Evolutionary conservation across 2,113 vertebrate genomes (phyloP).

Genomic region (Isichthys henryi): DNA sequence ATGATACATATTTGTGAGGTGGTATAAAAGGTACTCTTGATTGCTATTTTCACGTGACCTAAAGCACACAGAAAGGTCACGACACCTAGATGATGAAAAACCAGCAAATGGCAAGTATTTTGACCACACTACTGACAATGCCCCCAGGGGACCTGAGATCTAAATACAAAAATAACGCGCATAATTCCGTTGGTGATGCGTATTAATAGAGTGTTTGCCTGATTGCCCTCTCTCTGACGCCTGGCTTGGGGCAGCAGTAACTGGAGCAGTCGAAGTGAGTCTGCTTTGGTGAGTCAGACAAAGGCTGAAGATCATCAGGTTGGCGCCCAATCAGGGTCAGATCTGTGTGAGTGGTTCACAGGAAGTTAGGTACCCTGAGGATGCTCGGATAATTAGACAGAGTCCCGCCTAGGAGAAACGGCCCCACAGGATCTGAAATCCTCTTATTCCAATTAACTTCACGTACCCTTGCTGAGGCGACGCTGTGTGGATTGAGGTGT

Average conservation of each 20-base stretch:
- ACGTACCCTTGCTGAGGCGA: not conserved
- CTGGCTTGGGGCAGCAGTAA: not conserved
- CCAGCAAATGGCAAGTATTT: not conserved
- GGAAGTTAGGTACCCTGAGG: not conserved
- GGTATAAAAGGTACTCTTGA: not conserved
- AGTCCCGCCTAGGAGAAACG: not conserved
- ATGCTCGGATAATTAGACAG: not conserved
- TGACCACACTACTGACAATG: not conserved
- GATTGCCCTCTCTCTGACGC: not conserved
- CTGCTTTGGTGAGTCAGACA: not conserved
- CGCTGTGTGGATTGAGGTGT: not conserved
- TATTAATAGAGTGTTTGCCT: not conserved
- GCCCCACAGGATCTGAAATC: not conserved
- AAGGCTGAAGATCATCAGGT: not conserved
- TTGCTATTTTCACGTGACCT: not conserved
- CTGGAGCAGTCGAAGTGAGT: not conserved
- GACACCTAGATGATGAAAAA: not conserved
- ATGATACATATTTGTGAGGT: not conserved
- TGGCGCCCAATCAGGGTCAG: not conserved
- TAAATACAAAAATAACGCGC: not conserved
- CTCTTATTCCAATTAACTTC: conserved; percentile 1
- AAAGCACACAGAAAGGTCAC: not conserved
- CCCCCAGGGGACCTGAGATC: too few species aligned
- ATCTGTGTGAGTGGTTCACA: not conserved
- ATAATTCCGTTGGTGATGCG: not conserved